Evolutionary conservation across 2,888 invertebrate genomes (phyloP), one percentile per base, ranked within the genome.

Genomic region (Stenolophus ochropezus): DNA sequence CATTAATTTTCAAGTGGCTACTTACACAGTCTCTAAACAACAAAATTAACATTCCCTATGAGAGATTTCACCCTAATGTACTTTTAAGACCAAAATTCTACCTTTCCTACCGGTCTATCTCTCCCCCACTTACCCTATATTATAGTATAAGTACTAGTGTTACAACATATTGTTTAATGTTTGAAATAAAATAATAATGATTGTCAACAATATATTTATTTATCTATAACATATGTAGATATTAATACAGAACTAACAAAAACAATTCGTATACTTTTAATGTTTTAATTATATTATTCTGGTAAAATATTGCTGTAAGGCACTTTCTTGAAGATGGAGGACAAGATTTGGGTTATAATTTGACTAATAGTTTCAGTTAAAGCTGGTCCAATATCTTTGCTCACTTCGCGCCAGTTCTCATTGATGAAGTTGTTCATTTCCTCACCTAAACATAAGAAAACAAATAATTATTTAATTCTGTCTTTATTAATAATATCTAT

Each of bases 371-470:
- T 85, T 42, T 89, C 85, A 0, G 86, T 85, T 1, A 88, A 82
- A 0, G 88, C 87, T 18, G 88, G 88, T 3, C 86, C 86, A 18
- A 89, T 82, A 56, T 89, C 89, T 33, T 86, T 86, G 69, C 88
- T 83, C 1, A 90, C 86, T 75, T 89, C 89, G 81, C 83, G 83
- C 87, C 89, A 89, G 83, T 89, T 89, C 33, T 90, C 90, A 83
- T 90, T 89, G 53, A 90, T 84, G 77, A 90, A 87, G 74, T 86
- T 84, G 82, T 90, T 90, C 87, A 89, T 89, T 83, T 88, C 86
- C 5, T 87, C 87, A 53, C 89, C 90, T 89, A 83, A 42, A 42
- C 33, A 42, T 33, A 33, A 8, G 0, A 1, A 33, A 33, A 33
- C 8, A 18, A 11, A 20, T 1, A 49, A 8, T 51, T 49, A n/a